Base-by-base conservation (phyloP, 2,888 invertebrate species). In the Myopa tessellatipennis region DNA sequence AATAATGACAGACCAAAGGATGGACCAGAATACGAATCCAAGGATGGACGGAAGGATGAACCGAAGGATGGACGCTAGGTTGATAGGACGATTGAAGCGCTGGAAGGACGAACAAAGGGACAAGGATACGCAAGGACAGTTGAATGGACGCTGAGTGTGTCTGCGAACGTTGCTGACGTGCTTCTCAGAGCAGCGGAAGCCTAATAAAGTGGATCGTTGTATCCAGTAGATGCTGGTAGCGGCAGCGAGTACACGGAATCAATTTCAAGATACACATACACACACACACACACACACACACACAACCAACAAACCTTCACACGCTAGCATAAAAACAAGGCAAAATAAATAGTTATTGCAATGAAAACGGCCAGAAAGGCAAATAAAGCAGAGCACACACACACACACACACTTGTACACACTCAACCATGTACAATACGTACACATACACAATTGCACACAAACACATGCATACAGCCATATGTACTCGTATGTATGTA, bases 191-290 rank as follows among this genome's bases (percentile, higher is more conserved):
- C 55, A 60, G 67, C 36, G 60, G 75, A 63, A 75, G 55, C 26
- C 18, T 55, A 75, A 75, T 58, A 75, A 67, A 75, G 67, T 67
- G 36, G 58, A 50, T 73, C 73, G 61, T 63, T 63, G 73, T 65
- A 67, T 77, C 40, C 69, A 67, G 60, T 69, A 5, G 75, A 36
- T 10, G 45, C 45, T 67, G 67, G 55, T 16, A 67, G 16, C 74
- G 14, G 26, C 52, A 16, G 26, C 6, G 38, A 14, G 58, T 67
- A 65, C 16, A 74, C 58, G 70, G 77, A 61, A 76, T 71, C 74
- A 74, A 78, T 79, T 77, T 72, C 71, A 74, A 52, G 18, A 10
- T 14, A 14, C 38, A 74, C 50, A 63, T 45, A 52, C 18, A 14
- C 52, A 74, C 50, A 63, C 61, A 52, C 18, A 14, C 52, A 16